Base-by-base conservation (phyloP, 2,113 vertebrate genomes). In the Paralichthys olivaceus region DNA sequence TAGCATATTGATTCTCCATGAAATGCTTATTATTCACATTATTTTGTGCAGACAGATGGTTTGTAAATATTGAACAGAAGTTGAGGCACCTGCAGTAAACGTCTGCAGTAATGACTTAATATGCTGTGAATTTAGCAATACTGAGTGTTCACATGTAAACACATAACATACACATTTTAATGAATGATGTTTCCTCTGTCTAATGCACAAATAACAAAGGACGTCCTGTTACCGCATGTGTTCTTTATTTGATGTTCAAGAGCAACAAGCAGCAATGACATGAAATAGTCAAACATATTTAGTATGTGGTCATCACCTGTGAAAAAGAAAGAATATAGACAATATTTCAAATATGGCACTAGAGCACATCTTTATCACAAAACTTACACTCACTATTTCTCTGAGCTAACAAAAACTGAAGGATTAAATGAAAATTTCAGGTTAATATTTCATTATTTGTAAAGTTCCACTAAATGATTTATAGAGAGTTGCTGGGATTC, bases 241-340 rank as follows among this genome's bases (percentile, higher is more conserved):
- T 43, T 53, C 8, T 89, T 89, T 83, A 85, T 88, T 89, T 72
- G 7, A 72, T 67, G 29, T 1, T 51, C 13, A 72, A 17, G 9
- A 57, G 12, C 61, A 74, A 49, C 28, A 69, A 23, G 9, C 14
- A 58, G 28, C n/a, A 57, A 26, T 55, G 53, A 72, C 15, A 29
- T 5, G 26, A 73, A 72, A 5, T 3, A 1, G 8, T 64, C 56
- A 37, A 43, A 51, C 11, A 51, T 47, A 66, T 93, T 25, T 93
- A 94, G 89, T 94, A 26, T 1, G 0, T 75, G 79, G 87, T 56
- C 91, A 94, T 94, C 61, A 92, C 92, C 94, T 95, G 79, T 28
- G 65, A 63, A 72, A 51, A 26, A 62, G 37, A 25, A 56, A 58
- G 58, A 53, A 43, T 26, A 25, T 53, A 69, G 4, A 55, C 3